Evolutionary conservation across 2,888 invertebrate species (phyloP).

Genomic region (Drosophila villosipedis): DNA sequence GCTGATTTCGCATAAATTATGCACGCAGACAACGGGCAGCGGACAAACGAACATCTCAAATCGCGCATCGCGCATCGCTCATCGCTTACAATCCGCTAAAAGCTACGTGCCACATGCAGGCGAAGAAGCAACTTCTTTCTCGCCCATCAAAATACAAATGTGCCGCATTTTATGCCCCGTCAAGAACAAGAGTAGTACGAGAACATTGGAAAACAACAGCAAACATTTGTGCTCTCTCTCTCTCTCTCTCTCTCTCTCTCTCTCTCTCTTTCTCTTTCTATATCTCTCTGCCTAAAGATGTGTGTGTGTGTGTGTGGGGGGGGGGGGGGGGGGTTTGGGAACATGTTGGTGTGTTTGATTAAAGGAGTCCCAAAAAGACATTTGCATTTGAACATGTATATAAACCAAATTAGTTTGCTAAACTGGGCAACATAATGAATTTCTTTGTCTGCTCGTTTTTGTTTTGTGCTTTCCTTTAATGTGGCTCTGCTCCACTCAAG

Average conservation of each 20-base stretch:
- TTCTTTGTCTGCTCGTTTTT: conserved; percentile 13
- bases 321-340: too few relatives aligned
- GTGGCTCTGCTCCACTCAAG: conserved; percentile 16
- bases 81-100: conserved; percentile 43
- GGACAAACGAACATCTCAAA: conserved; percentile 6
- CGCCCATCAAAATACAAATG: conserved; percentile 68
- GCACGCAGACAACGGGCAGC: conserved; percentile 56
- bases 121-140: conserved; percentile 44
- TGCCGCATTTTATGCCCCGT: conserved; percentile 34
- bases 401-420: conserved; percentile 66
- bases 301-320: too few relatives aligned
- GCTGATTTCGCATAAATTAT: conserved; percentile 80
- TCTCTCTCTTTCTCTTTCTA: not conserved
- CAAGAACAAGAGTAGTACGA: conserved; percentile 9
- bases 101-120: conserved; percentile 43
- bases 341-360: not conserved
- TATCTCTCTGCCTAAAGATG: not conserved
- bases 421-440: conserved; percentile 52
- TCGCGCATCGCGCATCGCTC: conserved; percentile 7
- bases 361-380: conserved; percentile 51
- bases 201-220: conserved; percentile 7
- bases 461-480: conserved; percentile 23
- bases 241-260: too few relatives aligned
- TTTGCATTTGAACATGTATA: conserved; percentile 59
- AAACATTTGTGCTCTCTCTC: conserved; percentile 45